Percentiles rank a stretch among this genome's conserved stretches.
These are phyloP conservation scores for Ceyx cyanopectus DNA, from an alignment of 2,113 vertebrate species.

Conservation along the genomic window DNA sequence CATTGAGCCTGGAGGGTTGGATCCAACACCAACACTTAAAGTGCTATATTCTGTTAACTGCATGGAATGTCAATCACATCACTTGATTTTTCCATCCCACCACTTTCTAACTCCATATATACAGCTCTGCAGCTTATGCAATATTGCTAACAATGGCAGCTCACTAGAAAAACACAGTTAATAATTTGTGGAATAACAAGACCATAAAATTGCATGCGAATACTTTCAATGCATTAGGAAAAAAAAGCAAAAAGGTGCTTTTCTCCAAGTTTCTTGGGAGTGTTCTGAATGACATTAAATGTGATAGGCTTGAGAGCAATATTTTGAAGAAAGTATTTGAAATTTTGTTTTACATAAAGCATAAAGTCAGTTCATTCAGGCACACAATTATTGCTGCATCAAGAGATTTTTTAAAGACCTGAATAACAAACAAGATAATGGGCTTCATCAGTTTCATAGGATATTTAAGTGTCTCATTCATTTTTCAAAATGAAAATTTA, in stretches of 20 bases:
- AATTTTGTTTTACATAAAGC: constrained; percentile 33
- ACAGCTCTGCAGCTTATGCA: background rate
- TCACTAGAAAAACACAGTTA: background rate
- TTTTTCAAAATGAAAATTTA: constrained; percentile 17
- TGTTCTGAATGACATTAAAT: background rate
- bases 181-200: constrained; percentile 10
- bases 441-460: constrained; percentile 8
- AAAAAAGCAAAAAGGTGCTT: background rate
- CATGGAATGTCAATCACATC: background rate
- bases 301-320: constrained; percentile 9
- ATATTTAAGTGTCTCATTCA: constrained; percentile 20
- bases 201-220: background rate
- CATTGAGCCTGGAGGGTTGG: background rate
- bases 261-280: constrained; percentile 26
- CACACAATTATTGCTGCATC: constrained; percentile 23
- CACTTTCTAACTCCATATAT: background rate
- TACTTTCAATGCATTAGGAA: background rate
- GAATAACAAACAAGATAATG: constrained; percentile 52
- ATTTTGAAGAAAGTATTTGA: constrained; percentile 35
- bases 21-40: background rate
- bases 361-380: constrained; percentile 20
- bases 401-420: constrained; percentile 53
- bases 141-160: background rate
- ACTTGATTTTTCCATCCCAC: background rate
- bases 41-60: background rate